Base-by-base conservation (phyloP, 2,113 vertebrate genomes). In the Nycticryphes semicollaris region DNA sequence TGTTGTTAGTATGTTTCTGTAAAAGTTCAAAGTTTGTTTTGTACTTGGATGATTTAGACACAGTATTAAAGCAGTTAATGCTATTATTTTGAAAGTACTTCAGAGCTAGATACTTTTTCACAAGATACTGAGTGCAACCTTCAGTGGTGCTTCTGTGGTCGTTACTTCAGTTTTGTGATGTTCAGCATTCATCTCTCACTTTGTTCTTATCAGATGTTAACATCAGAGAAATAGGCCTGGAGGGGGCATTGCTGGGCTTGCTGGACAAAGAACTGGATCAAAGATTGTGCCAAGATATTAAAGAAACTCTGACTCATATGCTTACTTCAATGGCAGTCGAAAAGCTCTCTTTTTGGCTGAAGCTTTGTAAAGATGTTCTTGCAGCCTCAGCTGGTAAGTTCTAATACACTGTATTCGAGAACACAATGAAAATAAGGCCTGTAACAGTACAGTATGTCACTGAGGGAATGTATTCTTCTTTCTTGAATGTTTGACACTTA, bases 351-450 rank as follows among this genome's bases (percentile, higher is more conserved):
- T 98, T 99, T 93, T 99, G 99, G 99, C 97, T 99, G 56, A 99
- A 99, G 66, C 99, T 99, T 87, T 99, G 99, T 98, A 99, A 99
- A 96, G 99, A 99, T 83, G 98, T 99, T 77, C 98, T 99, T 93
- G 98, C 99, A 73, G 98, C 99, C 9, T 99, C 98, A 63, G 98
- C 98, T 70, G 99, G 99, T 99, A 89, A 97, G 98, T 97, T 47
- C 41, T 62, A 74, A 30, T 28, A 24, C 31, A 24, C 60, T 47
- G 35, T 27, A 21, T 22, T 41, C 85, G 33, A 87, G 79, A 82
- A 56, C 57, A 77, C 74, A 92, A 21, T 57, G n/a, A 82, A 77
- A 96, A n/a, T 59, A 80, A 93, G 79, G 57, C n/a, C 12, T 54
- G 37, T 50, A 90, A 63, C 63, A 73, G 57, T 82, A 47, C 54